A percentile compares a stretch with the other conserved stretches of the same genome.
Evolutionary conservation across 2,797 vertebrate species (phyloP).

Genomic region (Coccyzus lansbergi): DNA sequence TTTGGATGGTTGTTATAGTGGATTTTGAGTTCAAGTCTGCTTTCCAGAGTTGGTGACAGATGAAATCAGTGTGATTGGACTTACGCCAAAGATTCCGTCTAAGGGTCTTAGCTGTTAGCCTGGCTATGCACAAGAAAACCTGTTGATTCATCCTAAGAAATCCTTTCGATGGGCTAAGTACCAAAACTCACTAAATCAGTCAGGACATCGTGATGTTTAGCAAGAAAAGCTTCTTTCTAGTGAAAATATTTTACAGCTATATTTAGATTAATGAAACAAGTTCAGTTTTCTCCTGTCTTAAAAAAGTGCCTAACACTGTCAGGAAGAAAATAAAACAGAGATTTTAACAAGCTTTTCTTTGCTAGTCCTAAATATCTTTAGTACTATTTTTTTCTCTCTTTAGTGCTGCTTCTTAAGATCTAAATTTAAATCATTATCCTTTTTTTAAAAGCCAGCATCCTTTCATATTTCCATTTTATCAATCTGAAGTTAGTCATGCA

Average conservation of each 20-base stretch:
- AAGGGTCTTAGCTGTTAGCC: conserved; percentile 26
- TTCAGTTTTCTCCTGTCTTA: conserved; percentile 23
- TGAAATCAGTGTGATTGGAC: conserved; percentile 10
- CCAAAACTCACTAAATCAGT: neutral
- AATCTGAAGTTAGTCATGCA: neutral
- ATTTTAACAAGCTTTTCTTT: neutral
- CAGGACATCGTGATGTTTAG: neutral
- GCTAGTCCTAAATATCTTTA: neutral
- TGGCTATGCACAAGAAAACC: neutral
- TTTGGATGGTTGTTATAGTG: conserved; percentile 9
- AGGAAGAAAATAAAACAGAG: neutral
- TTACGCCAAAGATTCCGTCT: conserved; percentile 23
- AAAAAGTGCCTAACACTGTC: neutral
- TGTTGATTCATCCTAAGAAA: neutral
- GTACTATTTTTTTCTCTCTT: neutral
- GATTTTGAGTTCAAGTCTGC: conserved; percentile 14
- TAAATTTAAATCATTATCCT: neutral
- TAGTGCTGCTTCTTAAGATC: neutral
- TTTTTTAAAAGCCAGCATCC: neutral
- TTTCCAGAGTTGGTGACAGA: neutral
- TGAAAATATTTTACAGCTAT: conserved; percentile 17
- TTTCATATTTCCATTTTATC: neutral
- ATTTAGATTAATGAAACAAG: conserved; percentile 32
- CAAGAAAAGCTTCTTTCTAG: conserved; percentile 6
- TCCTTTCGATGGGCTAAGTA: neutral